Conservation (phyloP, 2,888 invertebrate species). For the Nemotelus pantherinus region DNA sequence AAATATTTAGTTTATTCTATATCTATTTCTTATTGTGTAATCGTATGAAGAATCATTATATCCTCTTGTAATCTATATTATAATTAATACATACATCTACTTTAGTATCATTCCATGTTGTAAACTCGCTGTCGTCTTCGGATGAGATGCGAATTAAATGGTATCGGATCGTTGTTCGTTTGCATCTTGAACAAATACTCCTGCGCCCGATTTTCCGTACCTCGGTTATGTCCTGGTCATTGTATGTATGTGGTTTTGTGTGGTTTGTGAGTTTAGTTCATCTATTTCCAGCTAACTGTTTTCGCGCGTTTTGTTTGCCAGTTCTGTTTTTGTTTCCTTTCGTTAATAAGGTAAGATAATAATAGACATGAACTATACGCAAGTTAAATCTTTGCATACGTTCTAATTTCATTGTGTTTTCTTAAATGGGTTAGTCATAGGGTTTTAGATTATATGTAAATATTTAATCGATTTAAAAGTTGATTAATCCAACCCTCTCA, state of each 20-base stretch:
- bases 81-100: slow-evolving; percentile 10
- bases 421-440: slow-evolving; percentile 25
- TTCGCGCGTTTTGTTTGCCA: slow-evolving; percentile 13
- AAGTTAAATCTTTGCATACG: slow-evolving; percentile 31
- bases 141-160: not conserved
- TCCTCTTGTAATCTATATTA: slow-evolving; percentile 28
- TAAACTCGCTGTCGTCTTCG: not conserved
- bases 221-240: too few relatives aligned
- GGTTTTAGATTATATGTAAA: slow-evolving; percentile 32
- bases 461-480: slow-evolving; percentile 37
- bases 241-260: not conserved
- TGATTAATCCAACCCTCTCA: slow-evolving; percentile 54
- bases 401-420: slow-evolving; percentile 38
- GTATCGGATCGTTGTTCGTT: not conserved
- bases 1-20: slow-evolving; percentile 20
- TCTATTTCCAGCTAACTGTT: slow-evolving; percentile 3
- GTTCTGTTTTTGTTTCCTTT: not conserved
- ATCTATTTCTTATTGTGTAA: slow-evolving; percentile 35
- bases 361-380: slow-evolving; percentile 20
- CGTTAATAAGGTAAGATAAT: slow-evolving; percentile 15
- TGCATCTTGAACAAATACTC: slow-evolving; percentile 8
- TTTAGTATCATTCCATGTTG: not conserved
- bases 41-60: slow-evolving; percentile 17
- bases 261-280: not conserved
- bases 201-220: not conserved